Conservation (phyloP, 2,888 invertebrate genomes). For the Bhutanitis thaidina region DNA sequence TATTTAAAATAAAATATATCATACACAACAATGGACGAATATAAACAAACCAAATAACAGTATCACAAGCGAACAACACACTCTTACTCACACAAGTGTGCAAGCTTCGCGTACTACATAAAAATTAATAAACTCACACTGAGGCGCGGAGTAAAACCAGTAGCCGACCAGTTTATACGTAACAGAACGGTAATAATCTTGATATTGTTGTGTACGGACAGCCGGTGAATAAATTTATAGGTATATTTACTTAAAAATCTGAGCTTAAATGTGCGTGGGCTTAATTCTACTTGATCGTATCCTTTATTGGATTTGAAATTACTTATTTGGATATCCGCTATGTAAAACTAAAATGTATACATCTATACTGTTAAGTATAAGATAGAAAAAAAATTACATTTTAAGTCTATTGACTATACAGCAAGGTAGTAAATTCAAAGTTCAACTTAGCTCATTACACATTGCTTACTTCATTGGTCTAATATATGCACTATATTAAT, state of each 20-base stretch:
- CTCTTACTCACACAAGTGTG: slow-evolving; percentile 24
- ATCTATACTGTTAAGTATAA: neutral
- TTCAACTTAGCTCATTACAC: too few species aligned
- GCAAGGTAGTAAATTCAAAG: too few species aligned
- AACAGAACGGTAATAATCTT: slow-evolving; percentile 75
- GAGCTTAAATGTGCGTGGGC: too few species aligned
- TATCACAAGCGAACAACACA: slow-evolving; percentile 21
- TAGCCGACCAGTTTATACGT: slow-evolving; percentile 72
- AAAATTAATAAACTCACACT: slow-evolving; percentile 43
- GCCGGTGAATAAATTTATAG: slow-evolving; percentile 12
- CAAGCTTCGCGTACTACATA: neutral
- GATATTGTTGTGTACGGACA: slow-evolving; percentile 62
- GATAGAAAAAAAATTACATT: neutral
- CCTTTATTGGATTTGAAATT: too few species aligned
- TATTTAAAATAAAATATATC: too few species aligned
- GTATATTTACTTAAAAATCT: neutral
- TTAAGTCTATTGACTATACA: too few species aligned
- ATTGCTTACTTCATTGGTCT: too few species aligned
- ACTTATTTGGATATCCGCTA: too few species aligned
- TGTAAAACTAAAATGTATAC: neutral
- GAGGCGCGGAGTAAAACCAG: slow-evolving; percentile 63
- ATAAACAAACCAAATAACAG: slow-evolving; percentile 27
- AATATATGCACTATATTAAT: too few species aligned
- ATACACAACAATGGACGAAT: too few species aligned
- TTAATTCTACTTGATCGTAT: too few species aligned